phyloP scores from a whole-genome alignment of 2,113 vertebrate species.

The Aepyceros melampus region DNA sequence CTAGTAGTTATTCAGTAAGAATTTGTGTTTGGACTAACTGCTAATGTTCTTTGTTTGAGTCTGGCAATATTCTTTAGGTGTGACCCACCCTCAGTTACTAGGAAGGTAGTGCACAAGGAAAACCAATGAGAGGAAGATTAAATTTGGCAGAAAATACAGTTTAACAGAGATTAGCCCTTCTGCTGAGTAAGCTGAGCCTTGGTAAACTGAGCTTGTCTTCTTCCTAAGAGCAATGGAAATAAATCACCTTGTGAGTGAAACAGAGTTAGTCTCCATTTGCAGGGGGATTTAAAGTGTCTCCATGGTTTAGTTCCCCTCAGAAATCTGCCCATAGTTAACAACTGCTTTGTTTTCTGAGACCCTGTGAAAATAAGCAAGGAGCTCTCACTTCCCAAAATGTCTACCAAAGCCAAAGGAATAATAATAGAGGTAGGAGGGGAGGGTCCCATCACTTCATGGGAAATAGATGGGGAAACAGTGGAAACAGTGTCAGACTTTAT shows the following conservation, averaged over 20 bases:
- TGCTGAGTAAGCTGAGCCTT: slow-evolving; percentile 62
- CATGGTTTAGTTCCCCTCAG: slow-evolving; percentile 38
- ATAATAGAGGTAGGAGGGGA: slow-evolving; percentile 39
- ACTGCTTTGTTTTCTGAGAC: slow-evolving; percentile 59
- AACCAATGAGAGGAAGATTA: slow-evolving; percentile 53
- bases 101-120: slow-evolving; percentile 35
- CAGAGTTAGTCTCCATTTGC: slow-evolving; percentile 57
- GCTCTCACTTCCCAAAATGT: slow-evolving; percentile 39
- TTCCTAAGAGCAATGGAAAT: slow-evolving; percentile 64
- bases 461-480: too few relatives aligned
- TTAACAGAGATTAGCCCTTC: slow-evolving; percentile 67
- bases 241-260: slow-evolving; percentile 68
- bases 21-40: slow-evolving; percentile 44
- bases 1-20: slow-evolving; percentile 18
- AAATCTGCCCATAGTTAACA: slow-evolving; percentile 53
- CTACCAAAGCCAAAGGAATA: slow-evolving; percentile 37
- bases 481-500: too few relatives aligned
- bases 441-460: too few relatives aligned
- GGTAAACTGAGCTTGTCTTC: slow-evolving; percentile 64
- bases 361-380: slow-evolving; percentile 54
- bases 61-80: slow-evolving; percentile 25
- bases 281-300: slow-evolving; percentile 65
- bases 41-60: slow-evolving; percentile 43
- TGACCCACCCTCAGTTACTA: slow-evolving; percentile 23
- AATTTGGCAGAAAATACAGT: slow-evolving; percentile 65